Percentiles rank a stretch among this genome's conserved stretches.
Evolutionary conservation across 2,888 invertebrate genomes (phyloP).

Genomic region (Pristionchus japonicus): DNA sequence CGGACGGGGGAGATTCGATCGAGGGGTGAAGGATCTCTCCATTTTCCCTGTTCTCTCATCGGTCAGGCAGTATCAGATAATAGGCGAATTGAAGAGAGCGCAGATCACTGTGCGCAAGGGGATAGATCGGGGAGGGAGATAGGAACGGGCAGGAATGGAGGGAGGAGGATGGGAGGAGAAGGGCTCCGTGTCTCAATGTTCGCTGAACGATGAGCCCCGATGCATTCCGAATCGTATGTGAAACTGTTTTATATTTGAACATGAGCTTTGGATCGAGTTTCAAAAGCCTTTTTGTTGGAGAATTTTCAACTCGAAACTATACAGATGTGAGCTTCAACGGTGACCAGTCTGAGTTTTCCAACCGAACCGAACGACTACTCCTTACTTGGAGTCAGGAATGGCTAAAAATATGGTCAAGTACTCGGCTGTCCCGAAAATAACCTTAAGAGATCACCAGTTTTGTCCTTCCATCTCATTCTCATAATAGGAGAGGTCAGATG

Average conservation of each 20-base stretch:
- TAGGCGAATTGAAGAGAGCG: neutral
- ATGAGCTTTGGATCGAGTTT: too few relatives aligned
- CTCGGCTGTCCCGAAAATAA: neutral
- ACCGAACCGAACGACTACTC: too few relatives aligned
- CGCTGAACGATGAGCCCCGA: neutral
- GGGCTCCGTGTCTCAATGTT: neutral
- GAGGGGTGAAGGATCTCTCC: neutral
- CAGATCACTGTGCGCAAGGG: neutral
- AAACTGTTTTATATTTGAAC: too few relatives aligned
- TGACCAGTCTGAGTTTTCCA: too few relatives aligned
- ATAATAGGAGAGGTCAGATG: neutral
- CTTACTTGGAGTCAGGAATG: too few relatives aligned
- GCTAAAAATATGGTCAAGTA: neutral
- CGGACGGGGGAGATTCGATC: neutral
- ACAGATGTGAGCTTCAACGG: too few relatives aligned
- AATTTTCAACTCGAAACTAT: too few relatives aligned
- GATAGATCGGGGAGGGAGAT: neutral
- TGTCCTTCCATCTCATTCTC: neutral
- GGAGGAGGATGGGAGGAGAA: neutral
- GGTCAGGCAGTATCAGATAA: neutral
- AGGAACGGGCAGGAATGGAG: neutral
- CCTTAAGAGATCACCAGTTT: neutral
- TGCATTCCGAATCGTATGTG: too few relatives aligned
- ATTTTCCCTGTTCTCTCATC: neutral
- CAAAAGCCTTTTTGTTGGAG: too few relatives aligned